These are phyloP conservation scores for Rhizomys pruinosus DNA, from an alignment of 2,113 vertebrate species.

Conservation along the genomic window DNA sequence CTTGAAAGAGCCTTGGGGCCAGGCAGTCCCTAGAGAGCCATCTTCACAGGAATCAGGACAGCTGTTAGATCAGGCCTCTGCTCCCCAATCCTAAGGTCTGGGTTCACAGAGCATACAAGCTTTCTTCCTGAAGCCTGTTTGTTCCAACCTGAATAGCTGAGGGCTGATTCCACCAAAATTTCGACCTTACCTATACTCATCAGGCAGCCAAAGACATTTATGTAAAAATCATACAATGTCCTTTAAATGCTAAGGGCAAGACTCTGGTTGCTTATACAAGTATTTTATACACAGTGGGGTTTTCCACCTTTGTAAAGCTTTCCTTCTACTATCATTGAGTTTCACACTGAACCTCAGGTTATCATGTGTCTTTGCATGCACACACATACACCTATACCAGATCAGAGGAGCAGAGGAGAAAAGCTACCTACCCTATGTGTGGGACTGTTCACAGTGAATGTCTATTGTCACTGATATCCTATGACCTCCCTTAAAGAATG, in stretches of 20 bases:
- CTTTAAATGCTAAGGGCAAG: background rate
- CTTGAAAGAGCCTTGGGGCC: background rate
- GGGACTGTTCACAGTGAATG: fast-evolving
- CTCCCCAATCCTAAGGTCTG: background rate
- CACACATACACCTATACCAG: background rate
- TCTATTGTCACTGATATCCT: background rate
- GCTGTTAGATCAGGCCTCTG: background rate
- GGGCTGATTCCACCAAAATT: background rate
- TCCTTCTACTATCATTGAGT: background rate
- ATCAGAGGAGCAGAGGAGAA: background rate
- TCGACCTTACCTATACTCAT: fast-evolving
- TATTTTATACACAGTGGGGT: background rate
- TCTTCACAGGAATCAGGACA: background rate
- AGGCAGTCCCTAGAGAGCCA: background rate
- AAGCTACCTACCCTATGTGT: fast-evolving
- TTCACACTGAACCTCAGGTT: background rate
- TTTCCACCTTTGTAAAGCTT: background rate
- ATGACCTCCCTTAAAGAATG: background rate
- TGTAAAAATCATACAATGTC: background rate
- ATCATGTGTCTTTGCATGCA: background rate
- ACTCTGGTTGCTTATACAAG: background rate
- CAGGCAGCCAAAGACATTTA: background rate
- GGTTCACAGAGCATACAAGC: no score
- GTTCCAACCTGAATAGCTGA: background rate
- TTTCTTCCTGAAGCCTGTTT: background rate